phyloP scores from a whole-genome alignment of 2,888 invertebrate species.

The Pseudeuparius sepicola region DNA sequence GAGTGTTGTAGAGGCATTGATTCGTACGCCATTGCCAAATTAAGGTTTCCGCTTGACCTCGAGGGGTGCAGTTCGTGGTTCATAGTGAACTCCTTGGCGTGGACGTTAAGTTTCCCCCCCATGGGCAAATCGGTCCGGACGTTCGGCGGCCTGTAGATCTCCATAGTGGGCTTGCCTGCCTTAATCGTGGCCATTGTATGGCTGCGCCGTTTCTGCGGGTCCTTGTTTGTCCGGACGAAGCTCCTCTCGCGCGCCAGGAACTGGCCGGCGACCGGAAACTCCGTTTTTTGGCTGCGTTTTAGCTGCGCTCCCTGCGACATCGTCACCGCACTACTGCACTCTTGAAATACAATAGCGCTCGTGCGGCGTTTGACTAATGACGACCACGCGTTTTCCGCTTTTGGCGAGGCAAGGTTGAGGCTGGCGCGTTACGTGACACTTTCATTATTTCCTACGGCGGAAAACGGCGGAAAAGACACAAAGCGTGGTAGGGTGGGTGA shows the following conservation, averaged over 20 bases:
- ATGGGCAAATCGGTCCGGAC: conserved; percentile 34
- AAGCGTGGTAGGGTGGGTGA: too few relatives aligned
- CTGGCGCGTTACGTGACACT: too few relatives aligned
- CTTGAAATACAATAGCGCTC: conserved; percentile 20
- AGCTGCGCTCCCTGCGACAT: conserved; percentile 29
- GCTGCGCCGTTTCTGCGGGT: conserved; percentile 55
- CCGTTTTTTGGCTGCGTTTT: conserved; percentile 37
- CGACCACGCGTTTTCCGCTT: conserved; percentile 34
- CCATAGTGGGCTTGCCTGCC: conserved; percentile 68
- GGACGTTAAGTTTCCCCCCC: conserved; percentile 65
- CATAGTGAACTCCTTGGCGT: conserved; percentile 86
- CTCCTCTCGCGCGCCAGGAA: conserved; percentile 60
- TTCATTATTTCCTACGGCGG: too few relatives aligned
- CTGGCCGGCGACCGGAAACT: conserved; percentile 42
- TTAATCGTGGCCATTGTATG: conserved; percentile 57
- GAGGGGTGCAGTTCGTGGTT: conserved; percentile 47
- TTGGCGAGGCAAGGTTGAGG: conserved; percentile 33
- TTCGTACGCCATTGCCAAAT: conserved; percentile 30
- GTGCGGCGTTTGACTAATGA: conserved; percentile 28
- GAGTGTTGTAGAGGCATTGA: conserved; percentile 39
- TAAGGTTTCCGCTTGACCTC: conserved; percentile 36
- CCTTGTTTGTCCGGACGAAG: conserved; percentile 52
- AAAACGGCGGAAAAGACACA: too few relatives aligned
- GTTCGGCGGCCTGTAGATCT: conserved; percentile 80
- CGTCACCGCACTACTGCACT: too few relatives aligned